Evolutionary conservation across 2,888 invertebrate species (phyloP), one percentile per base, ranked within the genome.

Genomic region (Epirrita christyi): DNA sequence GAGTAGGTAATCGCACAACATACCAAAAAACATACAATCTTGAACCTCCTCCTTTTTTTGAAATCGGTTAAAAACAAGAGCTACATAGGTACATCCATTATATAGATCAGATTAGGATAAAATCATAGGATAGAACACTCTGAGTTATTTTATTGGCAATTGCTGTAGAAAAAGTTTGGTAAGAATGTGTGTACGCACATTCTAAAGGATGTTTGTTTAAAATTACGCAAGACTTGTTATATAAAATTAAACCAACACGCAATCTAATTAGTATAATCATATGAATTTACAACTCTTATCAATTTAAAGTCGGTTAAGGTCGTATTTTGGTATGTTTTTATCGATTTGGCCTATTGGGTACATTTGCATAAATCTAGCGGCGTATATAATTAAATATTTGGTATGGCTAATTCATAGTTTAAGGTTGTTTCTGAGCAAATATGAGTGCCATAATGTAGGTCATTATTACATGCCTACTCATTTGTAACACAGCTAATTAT

Each of bases 291-390:
- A 48, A 36, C 15, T 41, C 10, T 37, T 42, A 56, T 42, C 15
- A 29, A 10, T 47, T 6, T 10, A 34, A 53, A 41, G 10, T 41
- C 28, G 58, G 54, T 59, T 45, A 59, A 54, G 46, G 53, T 42
- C 42, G 42, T 49, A n/a, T 28, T 36, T 34, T 10, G 13, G 46
- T 46, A 28, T 43, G 48, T 43, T 48, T 44, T 36, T 6, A 54
- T 44, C 43, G 44, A 41, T 50, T 50, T 5, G 7, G 14, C 9
- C 8, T 21, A 43, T 42, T 21, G 21, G 40, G 36, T 6, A 40
- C 14, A 44, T 52, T 52, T 37, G 38, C 44, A 58, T 53, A 58
- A 52, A 52, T 58, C 53, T 50, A 38, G 42, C 32, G n/a, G n/a
- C 27, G 41, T 32, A 29, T 38, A 38, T 59, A 49, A 59, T 49